These are phyloP conservation scores for Xanthorhoe spadicearia DNA, from an alignment of 2,888 invertebrate genomes.

Conservation along the genomic window DNA sequence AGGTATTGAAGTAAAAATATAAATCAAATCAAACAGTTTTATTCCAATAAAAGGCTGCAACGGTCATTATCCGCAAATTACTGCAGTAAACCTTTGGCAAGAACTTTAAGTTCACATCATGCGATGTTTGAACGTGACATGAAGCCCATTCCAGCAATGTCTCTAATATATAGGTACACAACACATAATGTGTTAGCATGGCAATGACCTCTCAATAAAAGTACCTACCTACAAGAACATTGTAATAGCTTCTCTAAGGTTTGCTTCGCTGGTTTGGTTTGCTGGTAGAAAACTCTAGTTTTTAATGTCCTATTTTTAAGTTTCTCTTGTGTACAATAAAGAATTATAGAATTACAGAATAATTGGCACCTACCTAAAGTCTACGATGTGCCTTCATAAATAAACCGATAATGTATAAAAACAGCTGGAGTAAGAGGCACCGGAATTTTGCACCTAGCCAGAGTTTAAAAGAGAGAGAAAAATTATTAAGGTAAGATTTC, in stretches of 20 bases:
- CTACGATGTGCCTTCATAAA: too few species aligned
- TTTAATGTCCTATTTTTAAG: too few species aligned
- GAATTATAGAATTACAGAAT: too few species aligned
- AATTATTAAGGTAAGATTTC: neutral
- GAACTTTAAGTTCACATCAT: slow-evolving; percentile 19
- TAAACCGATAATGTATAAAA: too few species aligned
- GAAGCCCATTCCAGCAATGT: slow-evolving; percentile 9
- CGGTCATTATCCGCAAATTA: slow-evolving; percentile 18
- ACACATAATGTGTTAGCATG: neutral
- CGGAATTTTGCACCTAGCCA: too few species aligned
- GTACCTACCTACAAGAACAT: neutral
- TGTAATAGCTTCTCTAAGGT: too few species aligned
- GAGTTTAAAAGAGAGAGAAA: too few species aligned
- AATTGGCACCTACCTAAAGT: too few species aligned
- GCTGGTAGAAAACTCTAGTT: too few species aligned
- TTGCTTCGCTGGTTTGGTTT: too few species aligned
- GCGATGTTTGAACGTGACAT: slow-evolving; percentile 45
- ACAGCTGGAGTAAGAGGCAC: too few species aligned
- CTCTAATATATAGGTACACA: neutral
- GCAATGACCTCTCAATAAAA: neutral
- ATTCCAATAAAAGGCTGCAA: slow-evolving; percentile 11
- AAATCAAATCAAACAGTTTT: neutral
- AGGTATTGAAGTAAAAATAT: neutral
- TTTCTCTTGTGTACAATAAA: too few species aligned
- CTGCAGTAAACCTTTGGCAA: slow-evolving; percentile 18